Evolutionary conservation across 2,888 invertebrate genomes (phyloP), one percentile per base, ranked within the genome.

Genomic region (Dolomedes plantarius): DNA sequence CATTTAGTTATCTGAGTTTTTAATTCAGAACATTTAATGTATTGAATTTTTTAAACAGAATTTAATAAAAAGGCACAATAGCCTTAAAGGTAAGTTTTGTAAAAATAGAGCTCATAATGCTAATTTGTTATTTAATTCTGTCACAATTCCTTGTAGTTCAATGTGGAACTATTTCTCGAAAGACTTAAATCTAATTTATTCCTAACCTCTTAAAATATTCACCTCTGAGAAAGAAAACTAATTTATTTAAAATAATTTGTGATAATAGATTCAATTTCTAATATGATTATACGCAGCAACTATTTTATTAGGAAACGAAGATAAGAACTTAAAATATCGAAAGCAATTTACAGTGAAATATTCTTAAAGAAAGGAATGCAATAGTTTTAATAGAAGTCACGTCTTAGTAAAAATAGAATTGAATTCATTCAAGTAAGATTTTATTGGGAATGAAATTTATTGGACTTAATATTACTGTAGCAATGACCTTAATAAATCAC

Each of bases 391-490:
- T 46, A 46, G 36, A 36, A 36, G 5, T 36, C 11, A 46, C 46
- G 46, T 46, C 46, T 46, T 46, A 46, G 46, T 46, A 16, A 16
- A 46, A 46, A 46, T 46, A 46, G 46, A 46, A 46, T 46, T 46
- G 46, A 16, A 46, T 13, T 16, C 46, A 46, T 46, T 46, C 46
- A 16, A 46, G 46, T 16, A 46, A 46, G 46, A 46, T 46, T 46
- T 46, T 46, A 46, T 46, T 46, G 46, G 46, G 46, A 46, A 46
- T 46, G 46, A 46, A 46, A 46, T 46, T 46, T 46, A 46, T 46
- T 46, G 46, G 46, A 46, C 46, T 46, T 46, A 46, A 46, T 46
- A 46, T 46, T 46, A 46, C 46, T 46, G 46, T 2, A 13, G 46
- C 46, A 46, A 46, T 46, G 46, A 46, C 46, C 16, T 16, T 46